These are phyloP conservation scores for Emydoidea blandingii DNA, from an alignment of 2,797 vertebrate genomes.

Conservation along the genomic window DNA sequence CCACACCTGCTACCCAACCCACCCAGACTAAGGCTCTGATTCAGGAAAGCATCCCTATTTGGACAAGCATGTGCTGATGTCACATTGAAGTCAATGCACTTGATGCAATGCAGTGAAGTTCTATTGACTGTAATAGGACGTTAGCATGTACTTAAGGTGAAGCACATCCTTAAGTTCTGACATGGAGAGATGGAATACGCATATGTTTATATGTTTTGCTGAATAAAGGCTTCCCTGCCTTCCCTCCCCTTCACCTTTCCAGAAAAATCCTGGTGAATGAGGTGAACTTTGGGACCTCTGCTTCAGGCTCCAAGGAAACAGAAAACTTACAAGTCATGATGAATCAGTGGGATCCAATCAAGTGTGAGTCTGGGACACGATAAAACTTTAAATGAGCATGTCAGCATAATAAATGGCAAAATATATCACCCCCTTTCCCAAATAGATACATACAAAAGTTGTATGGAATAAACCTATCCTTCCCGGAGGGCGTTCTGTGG, in stretches of 20 bases:
- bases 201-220: background rate
- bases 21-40: background rate
- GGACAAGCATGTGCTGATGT: background rate
- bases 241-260: background rate
- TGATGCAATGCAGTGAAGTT: conserved; percentile 3
- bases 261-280: no score
- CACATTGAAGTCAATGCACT: background rate
- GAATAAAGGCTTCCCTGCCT: background rate
- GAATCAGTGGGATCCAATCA: background rate
- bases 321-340: background rate
- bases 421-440: background rate
- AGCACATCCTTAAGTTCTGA: background rate
- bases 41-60: background rate
- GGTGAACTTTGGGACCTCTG: no score
- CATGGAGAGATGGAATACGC: background rate
- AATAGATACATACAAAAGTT: background rate
- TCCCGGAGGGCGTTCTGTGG: conserved; percentile 50
- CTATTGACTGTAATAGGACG: conserved; percentile 25
- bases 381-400: background rate
- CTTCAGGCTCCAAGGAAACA: no score
- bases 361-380: background rate
- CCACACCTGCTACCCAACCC: conserved; percentile 24
- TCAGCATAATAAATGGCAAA: background rate
- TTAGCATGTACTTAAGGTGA: background rate
- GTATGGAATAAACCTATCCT: conserved; percentile 51